A percentile compares a stretch with the other conserved stretches of the same genome.
phyloP scores from a whole-genome alignment of 2,888 invertebrate genomes.

The Thelaira solivaga region DNA sequence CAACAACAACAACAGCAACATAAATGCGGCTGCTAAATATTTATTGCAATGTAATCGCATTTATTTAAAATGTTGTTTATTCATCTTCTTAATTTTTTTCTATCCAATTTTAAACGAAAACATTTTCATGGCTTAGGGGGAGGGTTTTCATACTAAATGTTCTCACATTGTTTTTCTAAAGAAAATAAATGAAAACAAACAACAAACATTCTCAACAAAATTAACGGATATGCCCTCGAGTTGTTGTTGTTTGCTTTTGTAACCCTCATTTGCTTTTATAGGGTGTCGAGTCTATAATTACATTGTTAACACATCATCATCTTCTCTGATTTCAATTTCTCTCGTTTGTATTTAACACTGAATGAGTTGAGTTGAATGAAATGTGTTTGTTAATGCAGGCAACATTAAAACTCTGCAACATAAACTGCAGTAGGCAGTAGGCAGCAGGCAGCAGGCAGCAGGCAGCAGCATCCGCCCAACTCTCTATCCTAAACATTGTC shows the following conservation, averaged over 20 bases:
- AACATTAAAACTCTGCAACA: constrained; percentile 15
- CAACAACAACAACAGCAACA: constrained; percentile 14
- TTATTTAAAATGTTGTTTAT: constrained; percentile 64
- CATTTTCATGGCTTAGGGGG: constrained; percentile 34
- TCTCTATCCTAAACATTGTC: constrained; percentile 22
- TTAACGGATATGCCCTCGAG: constrained; percentile 35
- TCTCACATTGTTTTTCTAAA: constrained; percentile 48
- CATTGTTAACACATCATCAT: constrained; percentile 75
- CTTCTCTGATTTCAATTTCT: constrained; percentile 62
- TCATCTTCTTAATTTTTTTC: constrained; percentile 56
- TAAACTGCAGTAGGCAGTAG: too few relatives aligned
- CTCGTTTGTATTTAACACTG: background rate
- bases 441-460: background rate
- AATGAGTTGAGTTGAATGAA: too few relatives aligned
- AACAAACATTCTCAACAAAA: background rate
- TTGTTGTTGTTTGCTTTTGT: constrained; percentile 22
- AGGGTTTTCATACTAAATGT: constrained; percentile 44
- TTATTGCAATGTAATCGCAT: constrained; percentile 66
- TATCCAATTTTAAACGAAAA: background rate
- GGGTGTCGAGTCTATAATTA: constrained; percentile 72
- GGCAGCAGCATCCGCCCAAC: constrained; percentile 41
- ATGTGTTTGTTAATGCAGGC: constrained; percentile 5
- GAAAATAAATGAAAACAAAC: background rate
- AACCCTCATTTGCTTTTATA: constrained; percentile 46
- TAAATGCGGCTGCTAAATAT: constrained; percentile 17